Evolutionary conservation across 2,113 vertebrate genomes (phyloP).

Genomic region (Macquaria australasica): DNA sequence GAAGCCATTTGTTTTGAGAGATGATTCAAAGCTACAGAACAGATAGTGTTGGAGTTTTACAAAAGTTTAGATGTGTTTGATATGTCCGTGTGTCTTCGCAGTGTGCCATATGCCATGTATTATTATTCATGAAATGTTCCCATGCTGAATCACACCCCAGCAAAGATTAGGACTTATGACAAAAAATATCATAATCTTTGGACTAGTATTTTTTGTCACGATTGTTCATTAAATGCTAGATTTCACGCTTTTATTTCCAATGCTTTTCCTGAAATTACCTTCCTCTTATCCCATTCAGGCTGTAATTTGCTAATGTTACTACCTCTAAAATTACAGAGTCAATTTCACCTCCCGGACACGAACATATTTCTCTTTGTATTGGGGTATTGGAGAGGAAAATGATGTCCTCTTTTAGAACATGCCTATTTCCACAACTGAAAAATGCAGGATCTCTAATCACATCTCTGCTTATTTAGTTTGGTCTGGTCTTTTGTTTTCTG

Average conservation of each 20-base stretch:
- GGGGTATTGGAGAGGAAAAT: neutral
- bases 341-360: neutral
- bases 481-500: constrained; percentile 59
- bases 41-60: constrained; percentile 46
- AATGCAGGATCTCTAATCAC: constrained; percentile 57
- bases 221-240: neutral
- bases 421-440: constrained; percentile 44
- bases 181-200: neutral
- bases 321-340: constrained; percentile 22
- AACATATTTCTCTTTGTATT: neutral
- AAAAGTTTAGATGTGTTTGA: constrained; percentile 36
- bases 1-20: constrained; percentile 42
- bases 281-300: constrained; percentile 9
- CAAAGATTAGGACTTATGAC: neutral
- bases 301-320: constrained; percentile 9
- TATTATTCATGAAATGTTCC: constrained; percentile 12
- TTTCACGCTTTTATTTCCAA: constrained; percentile 8
- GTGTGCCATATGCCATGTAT: constrained; percentile 17
- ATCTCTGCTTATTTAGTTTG: constrained; percentile 52
- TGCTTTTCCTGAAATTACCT: constrained; percentile 21
- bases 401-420: constrained; percentile 16
- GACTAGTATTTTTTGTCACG: neutral
- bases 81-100: constrained; percentile 29
- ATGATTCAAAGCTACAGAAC: constrained; percentile 32
- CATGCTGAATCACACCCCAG: constrained; percentile 15